Conservation (phyloP, 2,888 invertebrate genomes). For the Scaptomyza flava region DNA sequence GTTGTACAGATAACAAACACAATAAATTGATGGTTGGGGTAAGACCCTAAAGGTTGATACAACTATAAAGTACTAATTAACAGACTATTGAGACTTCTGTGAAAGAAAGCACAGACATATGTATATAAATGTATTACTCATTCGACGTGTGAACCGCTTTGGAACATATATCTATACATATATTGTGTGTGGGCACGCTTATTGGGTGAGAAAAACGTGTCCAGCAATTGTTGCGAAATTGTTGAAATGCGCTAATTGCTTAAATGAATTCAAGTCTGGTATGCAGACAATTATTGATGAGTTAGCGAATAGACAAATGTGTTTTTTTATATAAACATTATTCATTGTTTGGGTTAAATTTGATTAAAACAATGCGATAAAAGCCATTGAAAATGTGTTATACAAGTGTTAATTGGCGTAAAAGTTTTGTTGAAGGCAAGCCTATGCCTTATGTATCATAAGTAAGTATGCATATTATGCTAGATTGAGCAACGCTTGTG, state of each 20-base stretch:
- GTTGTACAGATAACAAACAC: conserved; percentile 23
- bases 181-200: conserved; percentile 52
- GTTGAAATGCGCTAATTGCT: conserved; percentile 52
- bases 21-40: conserved; percentile 1
- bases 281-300: conserved; percentile 5
- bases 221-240: conserved; percentile 37
- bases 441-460: background rate
- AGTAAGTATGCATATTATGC: conserved; percentile 20
- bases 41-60: conserved; percentile 11
- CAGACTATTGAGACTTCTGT: conserved; percentile 5
- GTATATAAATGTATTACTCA: conserved; percentile 40
- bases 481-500: conserved; percentile 31
- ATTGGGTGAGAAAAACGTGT: conserved; percentile 62
- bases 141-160: conserved; percentile 44
- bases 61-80: conserved; percentile 18
- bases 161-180: conserved; percentile 3
- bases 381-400: conserved; percentile 19
- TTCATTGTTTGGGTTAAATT: conserved; percentile 6
- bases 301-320: background rate
- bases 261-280: conserved; percentile 33
- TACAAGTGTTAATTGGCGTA: conserved; percentile 52
- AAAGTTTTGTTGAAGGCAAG: conserved; percentile 21
- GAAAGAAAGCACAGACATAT: conserved; percentile 4
- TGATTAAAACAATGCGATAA: background rate
- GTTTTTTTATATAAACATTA: background rate